Conservation (phyloP, 1,140 invertebrate genomes). For the Scylla paramamosain region DNA sequence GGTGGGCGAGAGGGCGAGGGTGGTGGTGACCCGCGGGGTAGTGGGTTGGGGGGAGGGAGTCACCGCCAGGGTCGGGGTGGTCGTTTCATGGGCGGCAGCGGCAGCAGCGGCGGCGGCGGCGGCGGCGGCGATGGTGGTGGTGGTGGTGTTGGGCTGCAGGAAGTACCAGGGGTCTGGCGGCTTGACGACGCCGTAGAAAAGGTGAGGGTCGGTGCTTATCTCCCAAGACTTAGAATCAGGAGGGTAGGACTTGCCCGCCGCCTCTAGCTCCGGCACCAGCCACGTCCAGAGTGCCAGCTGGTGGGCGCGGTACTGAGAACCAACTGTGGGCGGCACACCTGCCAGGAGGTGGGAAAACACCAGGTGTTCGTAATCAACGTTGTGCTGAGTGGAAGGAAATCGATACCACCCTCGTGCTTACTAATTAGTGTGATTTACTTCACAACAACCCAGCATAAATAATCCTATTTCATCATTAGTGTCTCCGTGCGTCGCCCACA, state of each 20-base stretch:
- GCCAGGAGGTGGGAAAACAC: background rate
- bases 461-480: background rate
- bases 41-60: slow-evolving; percentile 56
- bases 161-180: slow-evolving; percentile 75
- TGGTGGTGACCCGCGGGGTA: slow-evolving; percentile 67
- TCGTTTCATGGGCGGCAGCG: slow-evolving; percentile 37
- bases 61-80: slow-evolving; percentile 57
- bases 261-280: slow-evolving; percentile 94
- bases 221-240: slow-evolving; percentile 82
- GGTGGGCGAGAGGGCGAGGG: slow-evolving; percentile 73
- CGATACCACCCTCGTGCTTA: background rate
- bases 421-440: background rate
- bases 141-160: slow-evolving; percentile 66
- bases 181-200: slow-evolving; percentile 75
- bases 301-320: slow-evolving; percentile 96
- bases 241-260: slow-evolving; percentile 92
- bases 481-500: background rate
- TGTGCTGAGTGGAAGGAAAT: slow-evolving; percentile 31
- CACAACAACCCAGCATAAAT: background rate
- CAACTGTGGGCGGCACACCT: slow-evolving; percentile 94
- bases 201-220: slow-evolving; percentile 71
- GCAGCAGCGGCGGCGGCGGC: slow-evolving; percentile 61
- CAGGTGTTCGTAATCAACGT: background rate
- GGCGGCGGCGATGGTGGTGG: slow-evolving; percentile 42
- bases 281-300: slow-evolving; percentile 96